These are phyloP conservation scores for Eupithecia centaureata DNA, from an alignment of 2,888 invertebrate species.

Conservation along the genomic window DNA sequence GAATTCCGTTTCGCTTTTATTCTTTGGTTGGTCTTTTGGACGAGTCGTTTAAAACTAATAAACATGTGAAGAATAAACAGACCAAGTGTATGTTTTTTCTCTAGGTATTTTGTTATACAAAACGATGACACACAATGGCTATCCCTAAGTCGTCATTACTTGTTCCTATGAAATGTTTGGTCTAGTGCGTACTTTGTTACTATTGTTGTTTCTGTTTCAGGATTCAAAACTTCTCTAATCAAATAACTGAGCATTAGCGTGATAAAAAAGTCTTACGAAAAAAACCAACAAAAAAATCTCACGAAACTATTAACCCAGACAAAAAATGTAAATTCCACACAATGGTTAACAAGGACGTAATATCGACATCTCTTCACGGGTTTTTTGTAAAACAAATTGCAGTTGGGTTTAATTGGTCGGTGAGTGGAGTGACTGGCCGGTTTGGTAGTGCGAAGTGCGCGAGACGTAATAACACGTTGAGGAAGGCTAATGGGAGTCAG, in stretches of 20 bases:
- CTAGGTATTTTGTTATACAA: not conserved
- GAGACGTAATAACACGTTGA: conserved; percentile 53
- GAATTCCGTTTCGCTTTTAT: conserved; percentile 14
- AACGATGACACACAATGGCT: too few relatives aligned
- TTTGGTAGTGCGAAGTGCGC: conserved; percentile 77
- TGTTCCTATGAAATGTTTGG: not conserved
- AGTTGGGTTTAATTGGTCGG: conserved; percentile 75
- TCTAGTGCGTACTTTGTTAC: not conserved
- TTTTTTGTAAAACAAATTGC: conserved; percentile 72
- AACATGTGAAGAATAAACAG: not conserved
- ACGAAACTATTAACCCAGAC: conserved; percentile 17
- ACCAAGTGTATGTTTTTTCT: too few relatives aligned
- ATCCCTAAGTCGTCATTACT: too few relatives aligned
- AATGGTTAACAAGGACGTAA: conserved; percentile 70
- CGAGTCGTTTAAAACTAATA: not conserved
- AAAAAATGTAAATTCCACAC: conserved; percentile 32
- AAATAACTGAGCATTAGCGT: not conserved
- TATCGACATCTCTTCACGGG: conserved; percentile 70
- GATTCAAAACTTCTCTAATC: not conserved
- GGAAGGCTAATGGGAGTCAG: conserved; percentile 61
- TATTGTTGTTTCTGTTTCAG: not conserved
- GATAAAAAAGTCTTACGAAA: not conserved
- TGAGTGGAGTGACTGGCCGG: conserved; percentile 72
- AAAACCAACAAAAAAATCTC: conserved; percentile 21
- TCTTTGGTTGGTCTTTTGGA: not conserved